Conservation (phyloP, 2,888 invertebrate species). For the Eueremaeus valkanovi region DNA sequence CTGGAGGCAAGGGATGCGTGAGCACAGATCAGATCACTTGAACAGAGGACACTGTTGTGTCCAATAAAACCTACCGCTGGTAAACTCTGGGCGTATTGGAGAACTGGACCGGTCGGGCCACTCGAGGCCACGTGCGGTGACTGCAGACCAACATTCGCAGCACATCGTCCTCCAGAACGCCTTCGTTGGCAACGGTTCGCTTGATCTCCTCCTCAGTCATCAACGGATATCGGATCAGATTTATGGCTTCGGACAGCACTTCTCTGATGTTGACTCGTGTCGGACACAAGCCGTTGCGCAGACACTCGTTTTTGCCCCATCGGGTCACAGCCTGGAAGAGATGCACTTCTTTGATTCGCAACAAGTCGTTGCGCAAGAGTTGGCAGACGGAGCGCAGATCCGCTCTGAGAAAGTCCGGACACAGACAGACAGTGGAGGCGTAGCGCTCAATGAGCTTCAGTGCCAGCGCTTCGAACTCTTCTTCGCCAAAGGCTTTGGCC, state of each 20-base stretch:
- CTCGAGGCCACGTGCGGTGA: slow-evolving; percentile 30
- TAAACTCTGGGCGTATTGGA: slow-evolving; percentile 1
- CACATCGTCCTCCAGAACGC: slow-evolving; percentile 33
- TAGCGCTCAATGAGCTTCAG: background rate
- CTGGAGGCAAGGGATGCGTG: too few species aligned
- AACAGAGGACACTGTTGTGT: too few species aligned
- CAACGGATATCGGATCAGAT: slow-evolving; percentile 36
- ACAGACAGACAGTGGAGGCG: background rate
- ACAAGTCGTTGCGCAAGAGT: slow-evolving; percentile 15
- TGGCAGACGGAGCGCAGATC: background rate
- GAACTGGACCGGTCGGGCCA: background rate
- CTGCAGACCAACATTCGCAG: background rate
- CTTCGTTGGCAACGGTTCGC: slow-evolving; percentile 30
- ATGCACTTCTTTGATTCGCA: slow-evolving; percentile 15
- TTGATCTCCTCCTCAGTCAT: slow-evolving; percentile 37
- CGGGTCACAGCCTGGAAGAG: slow-evolving; percentile 31
- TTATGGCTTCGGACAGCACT: background rate
- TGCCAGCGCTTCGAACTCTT: slow-evolving; percentile 18
- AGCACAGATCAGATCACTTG: too few species aligned
- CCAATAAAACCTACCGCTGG: too few species aligned
- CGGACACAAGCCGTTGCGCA: slow-evolving; percentile 15
- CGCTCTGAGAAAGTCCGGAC: slow-evolving; percentile 16
- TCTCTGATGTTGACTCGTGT: slow-evolving; percentile 23
- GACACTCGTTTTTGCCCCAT: slow-evolving; percentile 37
- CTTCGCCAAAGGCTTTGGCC: background rate